Conservation (phyloP, 1,140 invertebrate genomes). For the Atta cephalotes region DNA sequence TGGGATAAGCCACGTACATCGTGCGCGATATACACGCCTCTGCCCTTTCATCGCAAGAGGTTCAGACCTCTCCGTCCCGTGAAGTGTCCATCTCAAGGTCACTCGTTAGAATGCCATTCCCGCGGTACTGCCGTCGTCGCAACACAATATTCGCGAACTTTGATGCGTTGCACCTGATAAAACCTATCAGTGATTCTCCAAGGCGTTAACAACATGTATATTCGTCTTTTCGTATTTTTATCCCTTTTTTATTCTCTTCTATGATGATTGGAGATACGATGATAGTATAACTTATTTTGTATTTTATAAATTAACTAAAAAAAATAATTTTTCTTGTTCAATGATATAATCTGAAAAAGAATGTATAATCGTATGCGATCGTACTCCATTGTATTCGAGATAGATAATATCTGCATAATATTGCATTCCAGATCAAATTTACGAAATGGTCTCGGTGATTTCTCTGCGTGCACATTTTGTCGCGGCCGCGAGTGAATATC, state of each 20-base stretch:
- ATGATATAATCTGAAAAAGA: background rate
- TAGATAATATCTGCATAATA: background rate
- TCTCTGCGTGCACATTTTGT: background rate
- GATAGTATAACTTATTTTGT: background rate
- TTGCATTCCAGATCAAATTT: background rate
- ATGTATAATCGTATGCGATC: background rate
- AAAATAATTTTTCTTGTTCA: background rate
- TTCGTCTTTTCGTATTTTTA: background rate
- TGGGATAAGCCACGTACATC: slow-evolving; percentile 43
- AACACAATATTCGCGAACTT: slow-evolving; percentile 42
- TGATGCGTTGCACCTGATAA: slow-evolving; percentile 38
- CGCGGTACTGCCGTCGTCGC: slow-evolving; percentile 12
- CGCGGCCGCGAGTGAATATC: slow-evolving; percentile 14
- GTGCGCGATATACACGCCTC: slow-evolving; percentile 20
- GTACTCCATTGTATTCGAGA: background rate
- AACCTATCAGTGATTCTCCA: slow-evolving; percentile 64
- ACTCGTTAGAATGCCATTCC: slow-evolving; percentile 50
- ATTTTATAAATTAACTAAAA: background rate
- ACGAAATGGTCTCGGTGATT: slow-evolving; percentile 19
- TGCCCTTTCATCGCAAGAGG: slow-evolving; percentile 20
- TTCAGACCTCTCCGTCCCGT: slow-evolving; percentile 10
- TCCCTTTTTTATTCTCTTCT: background rate
- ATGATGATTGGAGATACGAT: too few species aligned
- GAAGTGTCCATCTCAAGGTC: slow-evolving; percentile 67
- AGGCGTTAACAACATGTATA: background rate